Base-by-base conservation (phyloP, 2,797 vertebrate genomes). In the Picus viridis region DNA sequence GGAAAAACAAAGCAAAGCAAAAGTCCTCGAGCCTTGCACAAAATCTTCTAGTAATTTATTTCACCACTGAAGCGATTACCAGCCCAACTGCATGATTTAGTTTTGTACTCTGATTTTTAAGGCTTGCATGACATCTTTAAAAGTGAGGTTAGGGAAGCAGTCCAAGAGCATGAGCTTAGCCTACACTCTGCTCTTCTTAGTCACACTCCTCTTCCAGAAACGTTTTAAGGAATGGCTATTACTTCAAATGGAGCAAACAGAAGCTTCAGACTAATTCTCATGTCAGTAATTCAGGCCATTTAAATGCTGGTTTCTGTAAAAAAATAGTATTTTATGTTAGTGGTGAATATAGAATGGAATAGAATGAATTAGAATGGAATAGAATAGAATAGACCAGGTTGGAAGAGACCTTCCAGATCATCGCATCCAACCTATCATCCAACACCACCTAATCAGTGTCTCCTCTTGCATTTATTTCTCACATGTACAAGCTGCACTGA, bases 21-120 rank as follows among this genome's bases (percentile, higher is more conserved):
- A 90, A 92, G 17, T 64, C 81, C n/a, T 90, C 82, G 49, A 88
- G 90, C 20, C 34, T 91, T 84, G 49, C 34, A 81, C 73, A 90
- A 90, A 87, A 84, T 56, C 90, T 81, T 79, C 68, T 83, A 39
- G 75, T 79, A 82, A 49, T 95, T 92, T 85, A 59, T 91, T 91
- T 73, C 16, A 49, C 51, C 54, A 62, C 62, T 85, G 86, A 86
- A 92, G 72, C 0, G 41, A 92, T 87, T 92, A 87, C 23, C 51
- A 85, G 82, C 10, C 59, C 74, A 87, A 87, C 32, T 23, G 51
- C 67, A 62, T 6, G 36, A 89, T 75, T 86, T 70, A 53, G 32
- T 47, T 87, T 74, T 65, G 56, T 36, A 27, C n/a, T 80, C 19
- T 74, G 45, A 19, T 36, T 95, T 92, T 68, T 59, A 80, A 77